Evolutionary conservation across 2,113 vertebrate species (phyloP).

Genomic region (Triplophysa dalaica): DNA sequence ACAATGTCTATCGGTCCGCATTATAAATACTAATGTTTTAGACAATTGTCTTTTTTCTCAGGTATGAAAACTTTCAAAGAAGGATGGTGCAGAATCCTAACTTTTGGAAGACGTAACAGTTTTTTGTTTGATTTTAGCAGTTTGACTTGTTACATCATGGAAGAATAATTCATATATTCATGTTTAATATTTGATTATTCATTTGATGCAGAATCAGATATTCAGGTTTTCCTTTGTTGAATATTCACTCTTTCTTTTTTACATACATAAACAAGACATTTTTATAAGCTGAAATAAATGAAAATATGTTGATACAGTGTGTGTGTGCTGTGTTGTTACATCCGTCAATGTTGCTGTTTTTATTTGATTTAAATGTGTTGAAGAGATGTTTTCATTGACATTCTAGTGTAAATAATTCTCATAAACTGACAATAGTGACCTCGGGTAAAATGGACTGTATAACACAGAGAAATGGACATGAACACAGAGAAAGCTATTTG

Average conservation of each 20-base stretch:
- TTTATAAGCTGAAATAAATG: conserved; percentile 14
- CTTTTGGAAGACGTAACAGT: conserved; percentile 87
- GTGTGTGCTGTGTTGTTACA: too few species aligned
- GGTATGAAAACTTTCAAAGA: conserved; percentile 97
- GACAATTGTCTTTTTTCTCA: conserved; percentile 49
- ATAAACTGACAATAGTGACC: too few species aligned
- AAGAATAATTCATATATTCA: not conserved
- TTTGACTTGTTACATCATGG: not conserved
- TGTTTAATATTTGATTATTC: not conserved
- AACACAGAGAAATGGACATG: too few species aligned
- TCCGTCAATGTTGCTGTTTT: too few species aligned
- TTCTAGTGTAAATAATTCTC: too few species aligned
- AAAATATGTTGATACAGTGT: not conserved
- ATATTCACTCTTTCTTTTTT: not conserved
- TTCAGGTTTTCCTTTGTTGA: too few species aligned
- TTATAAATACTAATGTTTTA: not conserved
- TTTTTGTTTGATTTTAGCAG: not conserved
- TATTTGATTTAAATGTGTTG: too few species aligned
- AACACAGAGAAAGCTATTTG: too few species aligned
- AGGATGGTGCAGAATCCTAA: conserved; percentile 91
- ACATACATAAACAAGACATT: not conserved
- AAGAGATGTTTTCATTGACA: too few species aligned
- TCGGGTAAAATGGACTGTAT: too few species aligned
- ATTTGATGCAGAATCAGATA: not conserved
- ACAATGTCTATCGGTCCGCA: not conserved